These are phyloP conservation scores for Tromatobia lineatoria DNA, from an alignment of 2,888 invertebrate genomes.

Conservation along the genomic window DNA sequence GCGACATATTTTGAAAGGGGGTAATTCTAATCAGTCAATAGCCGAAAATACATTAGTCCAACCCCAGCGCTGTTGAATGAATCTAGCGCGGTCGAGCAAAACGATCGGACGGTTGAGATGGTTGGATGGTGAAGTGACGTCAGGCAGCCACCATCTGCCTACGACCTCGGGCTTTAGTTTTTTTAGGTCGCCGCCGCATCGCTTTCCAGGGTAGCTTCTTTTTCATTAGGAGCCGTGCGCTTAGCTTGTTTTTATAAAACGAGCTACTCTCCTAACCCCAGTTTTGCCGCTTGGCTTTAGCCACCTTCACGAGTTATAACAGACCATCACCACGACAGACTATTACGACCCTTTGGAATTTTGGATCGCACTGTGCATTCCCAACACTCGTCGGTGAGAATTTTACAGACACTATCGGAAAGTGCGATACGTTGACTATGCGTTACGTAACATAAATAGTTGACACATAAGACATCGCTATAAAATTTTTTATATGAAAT, in stretches of 20 bases:
- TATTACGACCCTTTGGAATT: slow-evolving; percentile 54
- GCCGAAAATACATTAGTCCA: slow-evolving; percentile 25
- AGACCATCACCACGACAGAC: slow-evolving; percentile 57
- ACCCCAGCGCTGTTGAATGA: slow-evolving; percentile 30
- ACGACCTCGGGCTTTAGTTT: slow-evolving; percentile 41
- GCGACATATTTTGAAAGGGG: not conserved
- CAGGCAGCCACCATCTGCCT: slow-evolving; percentile 58
- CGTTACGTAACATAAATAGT: not conserved
- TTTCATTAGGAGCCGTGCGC: slow-evolving; percentile 41
- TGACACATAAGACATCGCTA: not conserved
- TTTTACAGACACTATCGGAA: slow-evolving; percentile 1
- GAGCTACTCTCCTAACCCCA: not conserved
- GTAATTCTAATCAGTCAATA: slow-evolving; percentile 29
- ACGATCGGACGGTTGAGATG: slow-evolving; percentile 35
- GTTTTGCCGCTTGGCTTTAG: slow-evolving; percentile 23
- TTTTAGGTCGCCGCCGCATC: slow-evolving; percentile 51
- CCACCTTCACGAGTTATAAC: slow-evolving; percentile 31
- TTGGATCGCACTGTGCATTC: slow-evolving; percentile 43
- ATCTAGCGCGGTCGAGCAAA: slow-evolving; percentile 39
- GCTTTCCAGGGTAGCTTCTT: slow-evolving; percentile 54
- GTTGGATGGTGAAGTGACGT: slow-evolving; percentile 47
- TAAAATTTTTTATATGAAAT: not conserved
- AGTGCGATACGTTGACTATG: not conserved
- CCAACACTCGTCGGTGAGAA: slow-evolving; percentile 24
- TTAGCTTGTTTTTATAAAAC: slow-evolving; percentile 37